phyloP scores from a whole-genome alignment of 1,140 invertebrate species.

The Paraescarpia echinospica region DNA sequence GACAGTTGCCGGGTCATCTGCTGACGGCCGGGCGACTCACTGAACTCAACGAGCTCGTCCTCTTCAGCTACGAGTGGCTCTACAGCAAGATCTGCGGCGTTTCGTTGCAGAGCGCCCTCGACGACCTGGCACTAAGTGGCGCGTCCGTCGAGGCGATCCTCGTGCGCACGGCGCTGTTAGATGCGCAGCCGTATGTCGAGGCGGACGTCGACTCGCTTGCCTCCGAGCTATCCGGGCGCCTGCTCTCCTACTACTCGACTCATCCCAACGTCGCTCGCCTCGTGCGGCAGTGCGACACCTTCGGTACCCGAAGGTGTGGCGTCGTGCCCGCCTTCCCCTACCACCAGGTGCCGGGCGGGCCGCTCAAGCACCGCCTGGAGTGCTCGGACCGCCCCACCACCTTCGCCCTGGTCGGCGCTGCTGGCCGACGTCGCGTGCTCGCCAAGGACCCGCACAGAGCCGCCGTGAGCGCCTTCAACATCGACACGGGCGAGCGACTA shows the following conservation, averaged over 20 bases:
- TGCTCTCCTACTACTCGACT: conserved; percentile 70
- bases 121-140: conserved; percentile 86
- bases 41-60: conserved; percentile 88
- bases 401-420: conserved; percentile 31
- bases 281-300: conserved; percentile 74
- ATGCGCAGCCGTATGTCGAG: conserved; percentile 69
- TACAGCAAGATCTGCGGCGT: conserved; percentile 94
- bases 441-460: conserved; percentile 42
- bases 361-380: conserved; percentile 46
- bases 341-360: conserved; percentile 45
- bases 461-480: conserved; percentile 43
- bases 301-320: conserved; percentile 46
- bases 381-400: conserved; percentile 34
- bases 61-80: conserved; percentile 98
- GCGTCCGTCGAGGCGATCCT: conserved; percentile 80
- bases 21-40: conserved; percentile 82
- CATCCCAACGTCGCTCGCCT: conserved; percentile 76
- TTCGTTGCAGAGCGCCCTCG: conserved; percentile 85
- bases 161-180: conserved; percentile 88
- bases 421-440: conserved; percentile 40
- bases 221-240: conserved; percentile 86
- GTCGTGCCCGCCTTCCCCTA: conserved; percentile 52
- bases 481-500: conserved; percentile 43
- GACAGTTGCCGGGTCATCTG: conserved; percentile 90
- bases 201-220: conserved; percentile 93